Conservation (phyloP, 2,113 vertebrate genomes). For the Pionites leucogaster region DNA sequence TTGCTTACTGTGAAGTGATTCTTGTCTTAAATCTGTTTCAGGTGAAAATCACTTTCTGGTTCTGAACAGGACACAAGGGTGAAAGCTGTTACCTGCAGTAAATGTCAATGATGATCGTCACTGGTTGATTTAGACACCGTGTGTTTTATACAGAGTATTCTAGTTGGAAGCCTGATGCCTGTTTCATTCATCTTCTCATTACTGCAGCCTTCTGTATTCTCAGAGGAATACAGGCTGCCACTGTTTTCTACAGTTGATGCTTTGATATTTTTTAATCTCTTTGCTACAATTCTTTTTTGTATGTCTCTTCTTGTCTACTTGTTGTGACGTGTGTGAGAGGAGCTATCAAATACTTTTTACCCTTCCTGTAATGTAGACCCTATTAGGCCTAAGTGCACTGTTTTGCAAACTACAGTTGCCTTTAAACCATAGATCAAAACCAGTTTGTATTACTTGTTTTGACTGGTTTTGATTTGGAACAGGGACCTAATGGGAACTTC, state of each 20-base stretch:
- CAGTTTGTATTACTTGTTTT: conserved; percentile 27
- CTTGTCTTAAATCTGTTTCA: conserved; percentile 15
- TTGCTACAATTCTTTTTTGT: conserved; percentile 51
- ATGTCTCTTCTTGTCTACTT: conserved; percentile 42
- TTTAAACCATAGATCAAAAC: conserved; percentile 41
- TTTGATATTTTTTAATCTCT: conserved; percentile 49
- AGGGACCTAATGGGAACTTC: conserved; percentile 30
- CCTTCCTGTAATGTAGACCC: conserved; percentile 1
- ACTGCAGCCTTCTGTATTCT: conserved; percentile 12
- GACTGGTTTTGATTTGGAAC: conserved; percentile 27
- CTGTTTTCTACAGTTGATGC: conserved; percentile 40
- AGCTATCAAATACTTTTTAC: conserved; percentile 12
- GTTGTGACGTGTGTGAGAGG: neutral
- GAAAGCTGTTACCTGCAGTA: neutral
- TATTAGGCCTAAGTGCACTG: conserved; percentile 20
- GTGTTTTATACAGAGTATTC: neutral
- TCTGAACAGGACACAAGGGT: neutral
- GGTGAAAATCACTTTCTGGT: conserved; percentile 14
- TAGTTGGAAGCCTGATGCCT: neutral
- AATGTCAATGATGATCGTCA: neutral
- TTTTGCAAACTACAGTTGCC: conserved; percentile 49
- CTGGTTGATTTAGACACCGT: neutral
- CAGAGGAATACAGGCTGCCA: conserved; percentile 6
- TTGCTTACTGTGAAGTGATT: conserved; percentile 13
- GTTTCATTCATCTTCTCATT: neutral